Conservation (phyloP, 2,888 invertebrate species). For the Parapristionchus giblindavisi region DNA sequence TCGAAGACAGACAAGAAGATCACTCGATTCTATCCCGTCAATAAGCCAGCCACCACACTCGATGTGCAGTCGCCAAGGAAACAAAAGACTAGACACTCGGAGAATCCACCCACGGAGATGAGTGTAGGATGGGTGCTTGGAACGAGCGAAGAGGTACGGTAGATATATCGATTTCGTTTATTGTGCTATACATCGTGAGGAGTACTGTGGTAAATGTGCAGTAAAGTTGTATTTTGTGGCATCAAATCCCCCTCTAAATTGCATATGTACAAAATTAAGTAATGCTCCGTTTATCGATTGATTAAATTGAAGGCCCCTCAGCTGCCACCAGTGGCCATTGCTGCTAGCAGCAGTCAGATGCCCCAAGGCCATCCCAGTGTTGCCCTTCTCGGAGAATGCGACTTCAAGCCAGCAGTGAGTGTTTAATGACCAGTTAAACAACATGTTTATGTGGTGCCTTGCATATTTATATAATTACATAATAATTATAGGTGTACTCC, state of each 20-base stretch:
- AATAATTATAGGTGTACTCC: conserved; percentile 80
- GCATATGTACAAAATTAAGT: no score
- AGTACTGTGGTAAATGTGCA: no score
- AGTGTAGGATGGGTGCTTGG: conserved; percentile 98
- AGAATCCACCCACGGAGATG: conserved; percentile 87
- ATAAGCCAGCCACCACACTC: conserved; percentile 77
- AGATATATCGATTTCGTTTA: not conserved
- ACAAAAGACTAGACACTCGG: conserved; percentile 82
- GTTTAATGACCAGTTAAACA: not conserved
- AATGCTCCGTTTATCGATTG: no score
- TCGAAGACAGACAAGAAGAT: conserved; percentile 59
- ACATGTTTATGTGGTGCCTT: not conserved
- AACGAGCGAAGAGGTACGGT: conserved; percentile 40
- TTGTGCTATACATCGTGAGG: no score
- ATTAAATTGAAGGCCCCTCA: conserved; percentile 41
- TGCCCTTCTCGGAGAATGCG: conserved; percentile 93
- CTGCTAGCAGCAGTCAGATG: conserved; percentile 51
- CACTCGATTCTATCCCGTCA: conserved; percentile 91
- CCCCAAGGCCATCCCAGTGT: conserved; percentile 84
- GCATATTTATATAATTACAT: not conserved
- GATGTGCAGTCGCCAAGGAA: conserved; percentile 76
- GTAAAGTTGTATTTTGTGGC: no score
- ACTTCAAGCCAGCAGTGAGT: conserved; percentile 70
- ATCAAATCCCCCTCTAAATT: no score
- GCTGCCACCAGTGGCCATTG: conserved; percentile 51